These are phyloP conservation scores for Heterochromis multidens DNA, from an alignment of 2,113 vertebrate species.

Conservation along the genomic window DNA sequence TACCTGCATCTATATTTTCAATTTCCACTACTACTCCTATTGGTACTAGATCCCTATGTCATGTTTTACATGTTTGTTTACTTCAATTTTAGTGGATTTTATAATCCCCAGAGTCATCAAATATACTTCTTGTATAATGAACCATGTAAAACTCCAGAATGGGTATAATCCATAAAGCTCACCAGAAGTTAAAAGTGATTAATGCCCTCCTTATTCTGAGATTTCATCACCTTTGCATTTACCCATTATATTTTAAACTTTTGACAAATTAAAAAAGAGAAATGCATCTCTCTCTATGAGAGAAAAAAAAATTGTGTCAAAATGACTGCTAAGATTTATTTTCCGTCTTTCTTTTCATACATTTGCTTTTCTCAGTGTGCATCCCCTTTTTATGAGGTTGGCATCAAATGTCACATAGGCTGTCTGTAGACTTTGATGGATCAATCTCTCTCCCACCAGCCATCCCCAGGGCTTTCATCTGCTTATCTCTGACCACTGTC, in stretches of 20 bases:
- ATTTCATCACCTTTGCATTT: background rate
- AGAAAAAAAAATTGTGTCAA: background rate
- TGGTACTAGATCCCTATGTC: background rate
- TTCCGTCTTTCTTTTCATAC: background rate
- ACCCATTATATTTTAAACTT: background rate
- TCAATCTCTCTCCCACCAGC: slow-evolving; percentile 71
- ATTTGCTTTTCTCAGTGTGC: background rate
- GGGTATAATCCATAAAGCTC: background rate
- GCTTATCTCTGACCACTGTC: slow-evolving; percentile 76
- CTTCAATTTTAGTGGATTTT: background rate
- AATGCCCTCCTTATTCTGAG: background rate
- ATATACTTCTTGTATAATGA: background rate
- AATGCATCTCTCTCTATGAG: background rate
- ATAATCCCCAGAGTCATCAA: background rate
- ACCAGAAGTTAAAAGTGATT: background rate
- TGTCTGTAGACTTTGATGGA: slow-evolving; percentile 66
- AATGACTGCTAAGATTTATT: background rate
- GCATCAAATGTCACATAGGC: slow-evolving; percentile 66
- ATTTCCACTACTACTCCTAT: background rate
- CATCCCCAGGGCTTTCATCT: slow-evolving; percentile 67
- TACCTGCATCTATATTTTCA: slow-evolving; percentile 2
- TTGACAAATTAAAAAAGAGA: background rate
- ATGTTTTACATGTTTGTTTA: background rate
- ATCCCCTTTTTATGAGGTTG: slow-evolving; percentile 47
- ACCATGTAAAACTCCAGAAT: slow-evolving; percentile 7